Base-by-base conservation (phyloP, 2,113 vertebrate species). In the Pelecanoides urinatrix region DNA sequence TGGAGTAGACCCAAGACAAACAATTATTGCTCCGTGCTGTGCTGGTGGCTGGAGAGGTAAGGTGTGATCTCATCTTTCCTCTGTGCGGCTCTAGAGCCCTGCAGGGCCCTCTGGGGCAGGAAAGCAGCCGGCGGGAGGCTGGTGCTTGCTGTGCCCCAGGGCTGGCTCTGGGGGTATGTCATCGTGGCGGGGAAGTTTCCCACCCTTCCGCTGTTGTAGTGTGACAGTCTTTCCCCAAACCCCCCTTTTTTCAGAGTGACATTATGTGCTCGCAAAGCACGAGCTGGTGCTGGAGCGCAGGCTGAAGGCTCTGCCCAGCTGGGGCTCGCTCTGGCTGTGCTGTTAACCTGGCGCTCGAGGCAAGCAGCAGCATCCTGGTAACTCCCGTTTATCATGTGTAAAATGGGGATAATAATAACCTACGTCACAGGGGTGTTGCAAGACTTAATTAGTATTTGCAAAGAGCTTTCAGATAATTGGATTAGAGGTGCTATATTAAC, bases 381-480 rank as follows among this genome's bases (percentile, higher is more conserved):
- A 42, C 94, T 97, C 92, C 71, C 1, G 15, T 96, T 95, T 73
- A 79, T 96, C 91, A 88, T 73, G 44, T 50, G 89, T 49, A 91
- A 96, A 96, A 73, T 66, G 74, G 88, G 90, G 81, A 85, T 93
- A 79, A 95, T 96, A 95, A 96, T 96, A 97, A 96, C 96, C 96
- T 95, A 66, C 74, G 85, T 97, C 96, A 94, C 81, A 90, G 85
- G 96, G 96, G 90, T 95, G 96, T 91, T 87, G 93, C 85, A 76
- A 94, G 96, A 75, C 90, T 94, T 92, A 96, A 96, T 97, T 97
- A 97, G 84, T 96, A 94, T 97, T 97, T 97, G 96, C 87, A 88
- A 97, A 96, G 93, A 95, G 93, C 92, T 96, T 96, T 94, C 90
- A 94, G 96, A 93, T 97, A 97, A 97, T 97, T 97, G 94, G 96